These are phyloP conservation scores for Orthosia cruda DNA, from an alignment of 2,888 invertebrate species.

Conservation along the genomic window DNA sequence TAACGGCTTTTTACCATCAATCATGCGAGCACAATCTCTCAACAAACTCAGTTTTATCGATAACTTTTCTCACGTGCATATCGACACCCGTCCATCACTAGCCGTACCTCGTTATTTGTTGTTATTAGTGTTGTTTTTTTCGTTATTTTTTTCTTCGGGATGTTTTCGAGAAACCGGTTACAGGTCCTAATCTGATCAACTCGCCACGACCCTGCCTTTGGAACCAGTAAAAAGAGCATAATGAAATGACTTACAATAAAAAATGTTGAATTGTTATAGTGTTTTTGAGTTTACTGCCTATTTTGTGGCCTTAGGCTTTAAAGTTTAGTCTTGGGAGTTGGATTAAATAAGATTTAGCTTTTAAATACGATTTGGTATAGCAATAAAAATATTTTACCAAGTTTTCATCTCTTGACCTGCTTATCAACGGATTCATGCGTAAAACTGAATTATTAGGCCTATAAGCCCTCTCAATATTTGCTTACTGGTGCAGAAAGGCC, in stretches of 20 bases:
- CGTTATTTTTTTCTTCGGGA: slow-evolving; percentile 83
- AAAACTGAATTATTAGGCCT: slow-evolving; percentile 1
- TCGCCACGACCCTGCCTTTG: slow-evolving; percentile 84
- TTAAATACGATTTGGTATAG: neutral
- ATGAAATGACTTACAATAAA: slow-evolving; percentile 74
- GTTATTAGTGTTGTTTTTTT: slow-evolving; percentile 89
- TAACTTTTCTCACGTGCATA: slow-evolving; percentile 71
- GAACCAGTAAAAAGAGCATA: slow-evolving; percentile 73
- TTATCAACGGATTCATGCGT: neutral
- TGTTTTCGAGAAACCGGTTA: slow-evolving; percentile 89
- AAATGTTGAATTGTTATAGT: slow-evolving; percentile 69
- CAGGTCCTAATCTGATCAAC: slow-evolving; percentile 89
- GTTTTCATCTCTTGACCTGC: neutral
- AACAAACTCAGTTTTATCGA: slow-evolving; percentile 69
- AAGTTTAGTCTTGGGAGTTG: slow-evolving; percentile 38
- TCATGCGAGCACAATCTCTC: slow-evolving; percentile 60
- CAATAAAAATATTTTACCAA: too few species aligned
- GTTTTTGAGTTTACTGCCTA: slow-evolving; percentile 65
- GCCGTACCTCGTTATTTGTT: slow-evolving; percentile 90
- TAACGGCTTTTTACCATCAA: slow-evolving; percentile 69
- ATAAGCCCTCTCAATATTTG: slow-evolving; percentile 21
- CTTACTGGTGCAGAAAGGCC: slow-evolving; percentile 23
- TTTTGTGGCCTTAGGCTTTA: slow-evolving; percentile 58
- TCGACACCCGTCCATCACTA: slow-evolving; percentile 77
- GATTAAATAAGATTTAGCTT: slow-evolving; percentile 23